These are phyloP conservation scores for Scelioninae gen. 2 DNA, from an alignment of 2,888 invertebrate genomes.

Conservation along the genomic window DNA sequence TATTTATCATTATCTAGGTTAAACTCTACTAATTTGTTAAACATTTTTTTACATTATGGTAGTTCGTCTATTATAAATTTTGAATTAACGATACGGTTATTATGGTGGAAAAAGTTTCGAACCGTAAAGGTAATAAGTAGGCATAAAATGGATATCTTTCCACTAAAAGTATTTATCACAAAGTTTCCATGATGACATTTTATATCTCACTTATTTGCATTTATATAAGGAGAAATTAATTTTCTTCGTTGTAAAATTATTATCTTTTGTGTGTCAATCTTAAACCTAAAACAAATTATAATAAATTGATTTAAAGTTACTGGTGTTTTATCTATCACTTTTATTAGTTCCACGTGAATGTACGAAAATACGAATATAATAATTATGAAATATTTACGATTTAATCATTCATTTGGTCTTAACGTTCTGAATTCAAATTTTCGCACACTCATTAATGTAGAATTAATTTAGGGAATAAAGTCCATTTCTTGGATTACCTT, in stretches of 20 bases:
- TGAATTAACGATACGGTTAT: constrained; percentile 7
- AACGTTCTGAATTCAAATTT: neutral
- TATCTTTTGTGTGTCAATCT: constrained; percentile 29
- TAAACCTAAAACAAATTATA: constrained; percentile 45
- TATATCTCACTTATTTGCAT: constrained; percentile 19
- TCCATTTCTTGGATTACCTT: too few species aligned
- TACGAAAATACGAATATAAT: constrained; percentile 8
- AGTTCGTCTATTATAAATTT: constrained; percentile 8
- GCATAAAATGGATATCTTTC: constrained; percentile 16
- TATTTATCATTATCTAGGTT: constrained; percentile 22
- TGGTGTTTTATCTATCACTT: constrained; percentile 35
- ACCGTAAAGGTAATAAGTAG: neutral
- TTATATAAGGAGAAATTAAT: constrained; percentile 16
- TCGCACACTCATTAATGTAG: neutral
- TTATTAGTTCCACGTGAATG: neutral
- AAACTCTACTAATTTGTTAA: constrained; percentile 14
- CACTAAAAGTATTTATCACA: constrained; percentile 45
- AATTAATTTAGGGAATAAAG: too few species aligned
- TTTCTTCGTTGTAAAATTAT: constrained; percentile 44
- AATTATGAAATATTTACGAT: neutral
- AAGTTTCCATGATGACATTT: constrained; percentile 27
- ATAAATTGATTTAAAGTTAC: constrained; percentile 47
- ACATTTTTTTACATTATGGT: constrained; percentile 17
- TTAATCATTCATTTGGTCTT: neutral
- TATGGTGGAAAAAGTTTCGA: constrained; percentile 10